Evolutionary conservation across 2,113 vertebrate species (phyloP).

Genomic region (Corvus moneduloides): DNA sequence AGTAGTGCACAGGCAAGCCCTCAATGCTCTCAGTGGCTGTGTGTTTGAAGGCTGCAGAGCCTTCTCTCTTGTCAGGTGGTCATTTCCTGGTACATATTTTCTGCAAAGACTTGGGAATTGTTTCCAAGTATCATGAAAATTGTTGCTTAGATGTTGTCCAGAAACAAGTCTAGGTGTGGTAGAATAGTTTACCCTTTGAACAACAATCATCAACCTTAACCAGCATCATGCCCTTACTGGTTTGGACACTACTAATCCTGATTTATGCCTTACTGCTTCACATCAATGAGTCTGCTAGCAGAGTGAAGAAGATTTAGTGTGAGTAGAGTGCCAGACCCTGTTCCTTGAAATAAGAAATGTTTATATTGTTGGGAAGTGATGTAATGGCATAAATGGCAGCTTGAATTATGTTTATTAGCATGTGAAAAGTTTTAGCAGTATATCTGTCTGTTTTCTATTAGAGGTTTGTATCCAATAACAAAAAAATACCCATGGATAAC

Average conservation of each 20-base stretch:
- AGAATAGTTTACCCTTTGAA: background rate
- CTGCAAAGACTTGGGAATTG: background rate
- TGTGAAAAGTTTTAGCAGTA: slow-evolving; percentile 22
- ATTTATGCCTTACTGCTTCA: background rate
- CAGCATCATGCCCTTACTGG: background rate
- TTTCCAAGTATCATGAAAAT: background rate
- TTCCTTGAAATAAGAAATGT: slow-evolving; percentile 14
- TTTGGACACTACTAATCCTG: background rate
- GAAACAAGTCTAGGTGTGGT: background rate
- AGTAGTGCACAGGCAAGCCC: background rate
- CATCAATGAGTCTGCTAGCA: background rate
- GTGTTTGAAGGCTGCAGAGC: background rate
- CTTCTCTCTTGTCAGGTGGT: background rate
- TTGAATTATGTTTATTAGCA: slow-evolving; percentile 38
- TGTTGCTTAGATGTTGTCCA: background rate
- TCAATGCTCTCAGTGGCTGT: background rate
- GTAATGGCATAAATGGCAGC: background rate
- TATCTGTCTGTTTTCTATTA: slow-evolving; percentile 52
- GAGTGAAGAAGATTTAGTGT: background rate
- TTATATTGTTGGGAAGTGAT: slow-evolving; percentile 45
- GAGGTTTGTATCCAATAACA: background rate
- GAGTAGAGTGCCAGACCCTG: background rate
- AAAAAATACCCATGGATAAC: slow-evolving; percentile 8
- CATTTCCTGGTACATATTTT: background rate
- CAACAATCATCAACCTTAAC: background rate